Percentiles rank a stretch among this genome's conserved stretches.
phyloP scores from a whole-genome alignment of 2,113 vertebrate species.

The Calidris pygmaea region DNA sequence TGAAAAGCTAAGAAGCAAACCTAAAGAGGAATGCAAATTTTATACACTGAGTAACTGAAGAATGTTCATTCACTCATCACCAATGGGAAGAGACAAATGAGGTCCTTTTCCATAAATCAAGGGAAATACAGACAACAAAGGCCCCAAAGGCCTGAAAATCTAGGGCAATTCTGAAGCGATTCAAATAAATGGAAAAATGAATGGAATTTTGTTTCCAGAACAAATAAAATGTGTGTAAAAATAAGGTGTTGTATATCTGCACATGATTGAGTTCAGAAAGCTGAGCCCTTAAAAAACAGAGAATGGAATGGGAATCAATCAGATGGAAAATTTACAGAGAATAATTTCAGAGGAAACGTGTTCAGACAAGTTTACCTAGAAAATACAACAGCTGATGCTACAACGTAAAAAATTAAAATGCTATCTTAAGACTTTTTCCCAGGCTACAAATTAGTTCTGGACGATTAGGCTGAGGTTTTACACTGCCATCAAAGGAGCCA shows the following conservation, averaged over 20 bases:
- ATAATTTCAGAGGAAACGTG: neutral
- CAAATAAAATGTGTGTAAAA: neutral
- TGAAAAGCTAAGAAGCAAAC: neutral
- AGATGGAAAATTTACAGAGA: neutral
- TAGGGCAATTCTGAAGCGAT: neutral
- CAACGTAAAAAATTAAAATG: neutral
- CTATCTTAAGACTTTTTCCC: neutral
- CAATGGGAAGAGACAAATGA: neutral
- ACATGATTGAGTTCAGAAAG: neutral
- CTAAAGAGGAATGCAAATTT: neutral
- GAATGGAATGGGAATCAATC: neutral
- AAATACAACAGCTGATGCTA: neutral
- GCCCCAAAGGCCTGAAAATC: neutral
- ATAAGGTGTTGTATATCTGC: neutral
- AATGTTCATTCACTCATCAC: neutral
- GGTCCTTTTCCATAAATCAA: neutral
- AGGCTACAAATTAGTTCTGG: constrained; percentile 22
- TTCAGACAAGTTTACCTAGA: neutral
- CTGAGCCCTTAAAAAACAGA: neutral
- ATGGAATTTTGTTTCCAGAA: neutral
- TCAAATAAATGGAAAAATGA: neutral
- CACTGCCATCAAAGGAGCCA: neutral
- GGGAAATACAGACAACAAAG: neutral
- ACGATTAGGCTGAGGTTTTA: neutral
- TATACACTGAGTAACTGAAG: neutral